A percentile compares a stretch with the other conserved stretches of the same genome.
These are phyloP conservation scores for Olivierus martensii DNA, from an alignment of 1,140 invertebrate species.

Conservation along the genomic window DNA sequence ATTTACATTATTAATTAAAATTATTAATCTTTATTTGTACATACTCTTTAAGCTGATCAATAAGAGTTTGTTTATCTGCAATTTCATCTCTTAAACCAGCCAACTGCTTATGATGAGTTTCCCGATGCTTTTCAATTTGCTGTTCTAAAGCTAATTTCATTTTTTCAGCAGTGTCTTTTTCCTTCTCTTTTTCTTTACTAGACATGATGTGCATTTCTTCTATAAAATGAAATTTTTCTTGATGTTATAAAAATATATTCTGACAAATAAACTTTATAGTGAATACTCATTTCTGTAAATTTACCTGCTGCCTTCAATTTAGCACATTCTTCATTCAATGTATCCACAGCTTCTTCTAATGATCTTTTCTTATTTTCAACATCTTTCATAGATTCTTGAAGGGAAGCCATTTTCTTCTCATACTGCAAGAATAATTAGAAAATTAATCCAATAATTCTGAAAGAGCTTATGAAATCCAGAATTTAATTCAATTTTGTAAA, in stretches of 20 bases:
- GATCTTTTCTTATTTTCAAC: conserved; percentile 84
- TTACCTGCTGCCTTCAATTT: conserved; percentile 54
- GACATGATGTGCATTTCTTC: conserved; percentile 43
- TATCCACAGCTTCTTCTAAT: conserved; percentile 89
- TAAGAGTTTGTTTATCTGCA: conserved; percentile 71
- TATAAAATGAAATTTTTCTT: conserved; percentile 16
- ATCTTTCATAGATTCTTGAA: conserved; percentile 88
- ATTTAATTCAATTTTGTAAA: no score
- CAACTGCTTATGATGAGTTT: conserved; percentile 84
- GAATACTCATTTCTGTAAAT: neutral
- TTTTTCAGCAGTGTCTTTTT: conserved; percentile 47
- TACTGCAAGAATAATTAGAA: no score
- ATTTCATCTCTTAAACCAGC: conserved; percentile 70
- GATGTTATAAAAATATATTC: neutral
- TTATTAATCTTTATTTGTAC: neutral
- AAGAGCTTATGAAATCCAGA: no score
- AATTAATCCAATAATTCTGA: no score
- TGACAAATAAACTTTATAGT: no score
- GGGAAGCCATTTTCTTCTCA: conserved; percentile 43
- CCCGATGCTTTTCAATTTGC: conserved; percentile 87
- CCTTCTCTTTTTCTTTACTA: conserved; percentile 55
- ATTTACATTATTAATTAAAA: no score
- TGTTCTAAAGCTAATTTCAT: conserved; percentile 68
- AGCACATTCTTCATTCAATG: conserved; percentile 72
- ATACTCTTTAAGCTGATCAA: conserved; percentile 80